Base-by-base conservation (phyloP, 2,888 invertebrate genomes). In the Dilophus febrilis region DNA sequence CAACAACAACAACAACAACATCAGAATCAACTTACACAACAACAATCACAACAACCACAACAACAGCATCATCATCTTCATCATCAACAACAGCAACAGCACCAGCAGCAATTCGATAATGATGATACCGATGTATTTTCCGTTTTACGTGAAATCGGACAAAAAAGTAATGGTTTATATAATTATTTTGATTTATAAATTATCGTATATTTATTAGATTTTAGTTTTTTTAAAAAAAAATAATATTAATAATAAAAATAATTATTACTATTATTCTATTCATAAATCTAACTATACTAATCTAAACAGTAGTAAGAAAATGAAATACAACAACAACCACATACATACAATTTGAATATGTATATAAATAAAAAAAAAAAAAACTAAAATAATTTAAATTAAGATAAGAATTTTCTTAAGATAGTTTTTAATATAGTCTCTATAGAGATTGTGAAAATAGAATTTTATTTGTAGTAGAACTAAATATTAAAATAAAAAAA, bases 161-260 rank as follows among this genome's bases (percentile, higher is more conserved):
- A 65, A 52, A 59, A 63, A 50, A 57, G 60, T 45, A 56, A 62
- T 45, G 67, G 69, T 45, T 65, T 68, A 49, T 70, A 70, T 54
- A 67, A 70, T 53, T 70, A 70, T 58, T 71, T 71, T 59, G 67
- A 68, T 51, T 69, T 17, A 54, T 56, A 27, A 27, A 36, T 27
- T 8, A 8, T 7, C 11, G 11, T 27, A 27, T 27, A 27, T 27
- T 8, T 27, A 11, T 27, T 8, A n/a, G n/a, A n/a, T 4, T n/a
- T n/a, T n/a, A 30, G 13, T 12, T 30, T 30, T 30, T n/a, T 19
- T 19, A 22, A 22, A 35, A 19, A 22, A 22, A 19, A 35, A 35
- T 22, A 35, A 35, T 35, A 35, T 35, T 35, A 19, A 35, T 22
- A 22, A 35, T 22, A 22, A 13, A 12, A 12, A 30, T n/a, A 35